Conservation (phyloP, 1,140 invertebrate genomes). For the Streblospio benedicti region DNA sequence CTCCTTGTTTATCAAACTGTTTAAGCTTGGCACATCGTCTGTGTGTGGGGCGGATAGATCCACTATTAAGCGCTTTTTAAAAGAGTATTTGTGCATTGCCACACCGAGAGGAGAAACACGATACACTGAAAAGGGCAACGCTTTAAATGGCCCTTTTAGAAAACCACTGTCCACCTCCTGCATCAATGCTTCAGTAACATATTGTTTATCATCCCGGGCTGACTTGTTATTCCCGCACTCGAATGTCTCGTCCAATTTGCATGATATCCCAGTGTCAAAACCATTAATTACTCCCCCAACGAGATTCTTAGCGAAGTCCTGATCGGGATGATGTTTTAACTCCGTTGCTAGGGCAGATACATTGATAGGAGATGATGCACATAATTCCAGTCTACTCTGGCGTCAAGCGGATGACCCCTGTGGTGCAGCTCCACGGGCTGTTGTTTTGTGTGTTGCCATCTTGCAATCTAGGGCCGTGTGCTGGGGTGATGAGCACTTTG, state of each 20-base stretch:
- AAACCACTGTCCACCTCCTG: background rate
- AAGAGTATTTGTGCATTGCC: background rate
- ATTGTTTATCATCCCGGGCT: background rate
- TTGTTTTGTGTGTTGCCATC: too few relatives aligned
- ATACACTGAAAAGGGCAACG: background rate
- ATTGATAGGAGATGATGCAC: too few relatives aligned
- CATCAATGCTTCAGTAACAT: background rate
- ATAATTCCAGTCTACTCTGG: too few relatives aligned
- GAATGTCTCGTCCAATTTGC: background rate
- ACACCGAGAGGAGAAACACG: background rate
- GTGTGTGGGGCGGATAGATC: constrained; percentile 1
- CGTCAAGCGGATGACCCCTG: background rate
- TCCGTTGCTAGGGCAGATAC: background rate
- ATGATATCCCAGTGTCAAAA: background rate
- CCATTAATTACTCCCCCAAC: background rate
- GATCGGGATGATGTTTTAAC: background rate
- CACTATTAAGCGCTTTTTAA: background rate
- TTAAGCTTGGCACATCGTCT: too few relatives aligned
- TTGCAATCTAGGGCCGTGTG: too few relatives aligned
- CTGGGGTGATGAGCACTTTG: background rate
- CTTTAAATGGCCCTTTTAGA: background rate
- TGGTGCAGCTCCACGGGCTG: background rate
- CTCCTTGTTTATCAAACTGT: too few relatives aligned
- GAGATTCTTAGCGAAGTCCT: background rate
- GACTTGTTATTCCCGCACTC: background rate